Percentiles rank a stretch among this genome's conserved stretches.
These are phyloP conservation scores for Poeciliopsis presidionis DNA, from an alignment of 2,797 vertebrate genomes.

Conservation along the genomic window DNA sequence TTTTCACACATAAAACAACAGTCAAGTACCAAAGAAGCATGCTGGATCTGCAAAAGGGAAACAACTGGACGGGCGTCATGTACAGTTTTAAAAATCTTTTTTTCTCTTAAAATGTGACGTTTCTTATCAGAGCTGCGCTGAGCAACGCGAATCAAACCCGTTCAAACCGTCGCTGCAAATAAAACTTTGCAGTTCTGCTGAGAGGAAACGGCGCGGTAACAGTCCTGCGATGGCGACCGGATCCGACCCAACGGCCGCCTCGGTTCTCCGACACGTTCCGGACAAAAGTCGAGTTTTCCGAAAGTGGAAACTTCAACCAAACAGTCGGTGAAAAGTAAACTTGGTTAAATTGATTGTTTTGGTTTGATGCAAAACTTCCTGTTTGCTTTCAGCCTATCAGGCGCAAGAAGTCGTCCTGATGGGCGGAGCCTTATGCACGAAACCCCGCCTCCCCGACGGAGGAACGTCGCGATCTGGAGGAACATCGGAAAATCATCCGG, in stretches of 20 bases:
- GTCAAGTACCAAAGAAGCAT: slow-evolving; percentile 97
- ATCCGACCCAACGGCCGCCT: neutral
- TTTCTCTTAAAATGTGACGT: slow-evolving; percentile 14
- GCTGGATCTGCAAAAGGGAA: slow-evolving; percentile 85
- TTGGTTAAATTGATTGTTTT: slow-evolving; percentile 51
- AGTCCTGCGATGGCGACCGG: slow-evolving; percentile 63
- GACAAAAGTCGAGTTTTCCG: slow-evolving; percentile 18
- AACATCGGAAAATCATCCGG: slow-evolving; percentile 49
- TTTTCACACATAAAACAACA: slow-evolving; percentile 92
- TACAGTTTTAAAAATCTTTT: slow-evolving; percentile 37
- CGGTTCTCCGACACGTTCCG: slow-evolving; percentile 39
- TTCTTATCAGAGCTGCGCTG: slow-evolving; percentile 34
- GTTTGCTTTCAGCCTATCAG: slow-evolving; percentile 6
- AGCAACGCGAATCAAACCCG: slow-evolving; percentile 77
- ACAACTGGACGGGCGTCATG: slow-evolving; percentile 27
- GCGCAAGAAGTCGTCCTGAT: too few species aligned
- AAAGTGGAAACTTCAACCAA: slow-evolving; percentile 46
- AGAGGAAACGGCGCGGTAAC: slow-evolving; percentile 60
- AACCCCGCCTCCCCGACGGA: slow-evolving; percentile 53
- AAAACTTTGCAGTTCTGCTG: slow-evolving; percentile 83
- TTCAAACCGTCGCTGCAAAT: slow-evolving; percentile 83
- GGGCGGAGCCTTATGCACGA: slow-evolving; percentile 25
- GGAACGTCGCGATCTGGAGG: slow-evolving; percentile 54
- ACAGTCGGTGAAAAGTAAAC: slow-evolving; percentile 64
- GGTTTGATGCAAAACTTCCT: slow-evolving; percentile 46